A percentile compares a stretch with the other conserved stretches of the same genome.
These are phyloP conservation scores for Siderastrea radians DNA, from an alignment of 92 coral and sea anemone genomes.

Conservation along the genomic window DNA sequence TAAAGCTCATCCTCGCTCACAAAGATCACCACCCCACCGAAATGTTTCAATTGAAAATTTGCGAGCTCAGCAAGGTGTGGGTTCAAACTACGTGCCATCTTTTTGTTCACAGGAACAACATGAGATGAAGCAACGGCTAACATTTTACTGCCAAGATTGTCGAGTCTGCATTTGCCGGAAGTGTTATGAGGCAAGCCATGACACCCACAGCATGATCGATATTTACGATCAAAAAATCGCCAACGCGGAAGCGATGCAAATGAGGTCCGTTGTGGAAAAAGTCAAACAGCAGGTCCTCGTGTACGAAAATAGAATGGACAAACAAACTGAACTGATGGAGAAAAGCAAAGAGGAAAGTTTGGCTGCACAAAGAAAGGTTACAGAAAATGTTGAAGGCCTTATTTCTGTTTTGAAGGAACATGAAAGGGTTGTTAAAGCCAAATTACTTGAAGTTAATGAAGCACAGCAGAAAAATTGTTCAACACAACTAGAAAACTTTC, in stretches of 20 bases:
- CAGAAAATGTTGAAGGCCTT: neutral
- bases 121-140: neutral
- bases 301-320: neutral
- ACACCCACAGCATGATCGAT: neutral
- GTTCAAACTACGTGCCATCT: neutral
- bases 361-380: neutral
- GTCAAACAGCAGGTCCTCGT: neutral
- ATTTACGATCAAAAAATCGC: neutral
- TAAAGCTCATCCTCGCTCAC: constrained; percentile 79
- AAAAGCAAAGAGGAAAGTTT: neutral
- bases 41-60: constrained; percentile 17
- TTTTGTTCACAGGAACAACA: constrained; percentile 1
- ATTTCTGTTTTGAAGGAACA: neutral
- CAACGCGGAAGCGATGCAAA: neutral
- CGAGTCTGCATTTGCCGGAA: neutral
- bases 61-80: neutral
- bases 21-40: constrained; percentile 72
- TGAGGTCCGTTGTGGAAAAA: neutral
- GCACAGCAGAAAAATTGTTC: neutral
- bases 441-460: neutral
- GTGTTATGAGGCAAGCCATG: neutral
- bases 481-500: constrained; percentile 1
- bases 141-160: constrained; percentile 12
- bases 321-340: neutral
- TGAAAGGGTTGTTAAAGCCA: neutral